Percentiles rank a stretch among this genome's conserved stretches.
Conservation (phyloP, 2,888 invertebrate genomes). For the Athetis lepigone region DNA sequence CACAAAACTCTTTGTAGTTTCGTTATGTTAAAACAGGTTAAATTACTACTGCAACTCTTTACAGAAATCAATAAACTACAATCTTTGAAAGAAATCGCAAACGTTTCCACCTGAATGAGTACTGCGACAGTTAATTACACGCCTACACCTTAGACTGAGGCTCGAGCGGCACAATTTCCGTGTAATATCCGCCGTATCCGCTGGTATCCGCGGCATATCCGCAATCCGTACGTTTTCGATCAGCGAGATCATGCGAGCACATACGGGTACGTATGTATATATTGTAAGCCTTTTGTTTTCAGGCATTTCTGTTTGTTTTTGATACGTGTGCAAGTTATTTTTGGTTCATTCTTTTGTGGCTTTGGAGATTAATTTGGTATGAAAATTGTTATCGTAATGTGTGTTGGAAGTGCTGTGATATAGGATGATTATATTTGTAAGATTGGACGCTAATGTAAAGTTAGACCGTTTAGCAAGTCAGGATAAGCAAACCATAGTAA, state of each 20-base stretch:
- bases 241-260: constrained; percentile 47
- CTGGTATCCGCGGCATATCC: constrained; percentile 54
- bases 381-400: too few relatives aligned
- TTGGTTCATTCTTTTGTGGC: not conserved
- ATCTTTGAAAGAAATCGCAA: constrained; percentile 2
- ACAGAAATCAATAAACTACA: constrained; percentile 5
- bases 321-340: not conserved
- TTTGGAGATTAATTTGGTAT: too few relatives aligned
- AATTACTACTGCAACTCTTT: not conserved
- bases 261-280: constrained; percentile 12
- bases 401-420: too few relatives aligned
- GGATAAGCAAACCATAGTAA: too few relatives aligned
- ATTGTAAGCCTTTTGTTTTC: constrained; percentile 12
- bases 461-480: too few relatives aligned
- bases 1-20: too few relatives aligned
- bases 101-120: constrained; percentile 23
- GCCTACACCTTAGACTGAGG: constrained; percentile 48
- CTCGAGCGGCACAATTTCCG: constrained; percentile 64
- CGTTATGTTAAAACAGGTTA: too few relatives aligned
- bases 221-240: constrained; percentile 61
- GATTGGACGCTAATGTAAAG: too few relatives aligned
- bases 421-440: too few relatives aligned
- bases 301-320: not conserved
- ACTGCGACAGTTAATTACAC: constrained; percentile 52
- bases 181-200: constrained; percentile 65